Evolutionary conservation across 2,797 vertebrate species (phyloP).

Genomic region (Sebastes hubbsi): DNA sequence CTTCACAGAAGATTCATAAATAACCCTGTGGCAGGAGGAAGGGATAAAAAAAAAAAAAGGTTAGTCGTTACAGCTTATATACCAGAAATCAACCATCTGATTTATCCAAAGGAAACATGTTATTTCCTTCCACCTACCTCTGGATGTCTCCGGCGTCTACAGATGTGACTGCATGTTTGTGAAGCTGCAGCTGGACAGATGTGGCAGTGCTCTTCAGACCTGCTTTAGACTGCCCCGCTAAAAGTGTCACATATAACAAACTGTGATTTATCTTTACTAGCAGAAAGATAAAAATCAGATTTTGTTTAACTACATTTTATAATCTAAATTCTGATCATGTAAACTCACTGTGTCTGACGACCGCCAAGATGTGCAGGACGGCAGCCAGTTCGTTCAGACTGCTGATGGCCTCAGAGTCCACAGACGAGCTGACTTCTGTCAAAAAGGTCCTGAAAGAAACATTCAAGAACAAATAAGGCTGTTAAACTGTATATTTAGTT

Average conservation of each 20-base stretch:
- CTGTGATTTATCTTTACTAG: not conserved
- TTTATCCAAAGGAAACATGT: not conserved
- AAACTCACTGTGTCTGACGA: slow-evolving; percentile 86
- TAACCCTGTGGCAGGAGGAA: slow-evolving; percentile 79
- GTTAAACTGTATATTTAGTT: not conserved
- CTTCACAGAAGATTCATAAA: slow-evolving; percentile 87
- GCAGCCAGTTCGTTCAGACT: slow-evolving; percentile 86
- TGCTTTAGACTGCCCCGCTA: slow-evolving; percentile 77
- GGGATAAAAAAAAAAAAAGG: not conserved
- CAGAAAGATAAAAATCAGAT: accelerated
- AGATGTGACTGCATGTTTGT: slow-evolving; percentile 70
- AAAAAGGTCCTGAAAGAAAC: slow-evolving; percentile 85
- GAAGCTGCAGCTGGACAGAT: slow-evolving; percentile 82
- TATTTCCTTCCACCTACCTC: slow-evolving; percentile 77
- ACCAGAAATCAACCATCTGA: not conserved
- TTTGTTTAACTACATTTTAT: no score
- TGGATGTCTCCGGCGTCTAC: slow-evolving; percentile 73
- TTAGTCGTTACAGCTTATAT: not conserved
- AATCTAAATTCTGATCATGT: not conserved
- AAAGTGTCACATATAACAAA: not conserved
- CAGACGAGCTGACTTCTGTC: slow-evolving; percentile 80
- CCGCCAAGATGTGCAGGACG: slow-evolving; percentile 81
- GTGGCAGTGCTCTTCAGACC: slow-evolving; percentile 81
- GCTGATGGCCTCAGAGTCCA: slow-evolving; percentile 85
- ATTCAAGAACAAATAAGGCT: not conserved